Conservation (phyloP, 2,888 invertebrate species). For the Polietes domitor region DNA sequence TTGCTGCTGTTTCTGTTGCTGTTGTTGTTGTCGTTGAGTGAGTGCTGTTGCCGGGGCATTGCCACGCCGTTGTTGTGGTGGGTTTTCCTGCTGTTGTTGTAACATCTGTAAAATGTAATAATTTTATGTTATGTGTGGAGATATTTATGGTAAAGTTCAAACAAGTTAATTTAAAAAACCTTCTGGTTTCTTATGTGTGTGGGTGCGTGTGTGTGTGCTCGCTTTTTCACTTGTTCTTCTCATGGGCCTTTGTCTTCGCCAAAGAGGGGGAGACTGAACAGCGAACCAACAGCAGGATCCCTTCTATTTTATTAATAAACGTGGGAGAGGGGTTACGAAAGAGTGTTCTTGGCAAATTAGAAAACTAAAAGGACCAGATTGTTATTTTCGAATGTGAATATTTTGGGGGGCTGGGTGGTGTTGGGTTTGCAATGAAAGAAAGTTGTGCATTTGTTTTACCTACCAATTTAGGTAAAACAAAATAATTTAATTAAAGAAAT, state of each 20-base stretch:
- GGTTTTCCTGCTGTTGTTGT: constrained; percentile 10
- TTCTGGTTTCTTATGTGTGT: not conserved
- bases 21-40: not conserved
- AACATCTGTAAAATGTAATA: constrained; percentile 63
- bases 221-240: not conserved
- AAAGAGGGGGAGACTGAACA: not conserved
- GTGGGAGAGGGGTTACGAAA: not conserved
- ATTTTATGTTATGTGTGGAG: constrained; percentile 56
- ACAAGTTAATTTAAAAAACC: constrained; percentile 59
- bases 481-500: too few species aligned
- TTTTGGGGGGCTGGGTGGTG: too few species aligned
- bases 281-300: not conserved
- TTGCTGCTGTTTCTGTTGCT: constrained; percentile 29
- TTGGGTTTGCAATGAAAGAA: too few species aligned
- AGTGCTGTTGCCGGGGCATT: not conserved
- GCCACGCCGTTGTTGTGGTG: constrained; percentile 10
- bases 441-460: too few species aligned
- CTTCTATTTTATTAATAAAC: not conserved
- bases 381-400: too few species aligned
- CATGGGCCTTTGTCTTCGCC: not conserved
- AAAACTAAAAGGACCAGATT: not conserved
- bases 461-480: too few species aligned
- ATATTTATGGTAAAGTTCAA: constrained; percentile 63
- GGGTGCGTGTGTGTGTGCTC: too few species aligned
- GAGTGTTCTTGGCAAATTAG: not conserved